Percentiles rank a stretch among this genome's conserved stretches.
Conservation (phyloP, 1,140 invertebrate genomes). For the Nasonia vitripennis region DNA sequence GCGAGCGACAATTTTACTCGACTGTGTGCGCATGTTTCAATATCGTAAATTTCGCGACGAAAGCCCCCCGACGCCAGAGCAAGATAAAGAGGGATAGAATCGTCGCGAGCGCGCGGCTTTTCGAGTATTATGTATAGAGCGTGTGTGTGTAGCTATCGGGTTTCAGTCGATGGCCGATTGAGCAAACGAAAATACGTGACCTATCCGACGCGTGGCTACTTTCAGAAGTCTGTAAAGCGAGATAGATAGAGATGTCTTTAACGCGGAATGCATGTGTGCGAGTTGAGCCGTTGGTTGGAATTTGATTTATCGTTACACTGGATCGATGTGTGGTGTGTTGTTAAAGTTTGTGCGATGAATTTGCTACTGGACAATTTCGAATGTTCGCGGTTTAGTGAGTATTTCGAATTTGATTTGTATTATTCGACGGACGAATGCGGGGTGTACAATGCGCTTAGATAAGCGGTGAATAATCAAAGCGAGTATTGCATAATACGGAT, state of each 20-base stretch:
- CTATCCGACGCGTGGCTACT: constrained; percentile 15
- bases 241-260: neutral
- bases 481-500: too few species aligned
- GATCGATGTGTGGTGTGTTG: neutral
- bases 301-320: too few species aligned
- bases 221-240: neutral
- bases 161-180: constrained; percentile 18
- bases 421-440: too few species aligned
- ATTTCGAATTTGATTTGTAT: too few species aligned
- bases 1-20: constrained; percentile 24
- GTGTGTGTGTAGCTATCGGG: neutral
- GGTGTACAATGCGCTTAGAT: too few species aligned
- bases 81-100: constrained; percentile 18
- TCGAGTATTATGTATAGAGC: neutral
- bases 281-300: neutral
- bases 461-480: too few species aligned
- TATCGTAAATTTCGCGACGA: constrained; percentile 43
- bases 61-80: neutral
- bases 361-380: too few species aligned
- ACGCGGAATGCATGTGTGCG: neutral
- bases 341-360: neutral
- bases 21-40: constrained; percentile 11
- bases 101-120: neutral
- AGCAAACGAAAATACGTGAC: constrained; percentile 45
- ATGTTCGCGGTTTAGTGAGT: too few species aligned